Evolutionary conservation across 2,113 vertebrate species (phyloP).

Genomic region (Ia io): DNA sequence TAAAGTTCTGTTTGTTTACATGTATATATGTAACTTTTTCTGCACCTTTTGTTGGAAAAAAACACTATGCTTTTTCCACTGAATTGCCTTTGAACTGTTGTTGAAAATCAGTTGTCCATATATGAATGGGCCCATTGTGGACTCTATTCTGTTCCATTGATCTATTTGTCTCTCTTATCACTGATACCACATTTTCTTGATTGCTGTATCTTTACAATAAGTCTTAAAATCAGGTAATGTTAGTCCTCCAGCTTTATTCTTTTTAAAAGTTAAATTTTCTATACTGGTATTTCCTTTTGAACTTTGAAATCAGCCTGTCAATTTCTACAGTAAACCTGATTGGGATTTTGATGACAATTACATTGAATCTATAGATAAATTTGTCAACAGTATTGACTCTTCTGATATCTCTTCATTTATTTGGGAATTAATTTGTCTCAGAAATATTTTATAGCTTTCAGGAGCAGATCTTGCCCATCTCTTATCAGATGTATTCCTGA

Average conservation of each 20-base stretch:
- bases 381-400: background rate
- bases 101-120: background rate
- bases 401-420: background rate
- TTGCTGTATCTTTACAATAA: background rate
- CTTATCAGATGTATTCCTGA: background rate
- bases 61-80: background rate
- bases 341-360: background rate
- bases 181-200: background rate
- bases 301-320: background rate
- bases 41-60: background rate
- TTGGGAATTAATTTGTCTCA: background rate
- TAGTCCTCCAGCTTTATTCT: background rate
- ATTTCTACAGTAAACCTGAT: background rate
- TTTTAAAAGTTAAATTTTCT: background rate
- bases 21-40: background rate
- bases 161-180: background rate
- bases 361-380: background rate
- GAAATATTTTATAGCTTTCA: background rate
- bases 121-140: background rate
- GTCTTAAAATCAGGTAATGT: background rate
- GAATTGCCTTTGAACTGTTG: background rate
- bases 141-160: background rate
- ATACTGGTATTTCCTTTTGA: background rate
- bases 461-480: background rate
- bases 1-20: background rate